Conservation (phyloP, 2,797 vertebrate genomes). For the Phalanger gymnotis region DNA sequence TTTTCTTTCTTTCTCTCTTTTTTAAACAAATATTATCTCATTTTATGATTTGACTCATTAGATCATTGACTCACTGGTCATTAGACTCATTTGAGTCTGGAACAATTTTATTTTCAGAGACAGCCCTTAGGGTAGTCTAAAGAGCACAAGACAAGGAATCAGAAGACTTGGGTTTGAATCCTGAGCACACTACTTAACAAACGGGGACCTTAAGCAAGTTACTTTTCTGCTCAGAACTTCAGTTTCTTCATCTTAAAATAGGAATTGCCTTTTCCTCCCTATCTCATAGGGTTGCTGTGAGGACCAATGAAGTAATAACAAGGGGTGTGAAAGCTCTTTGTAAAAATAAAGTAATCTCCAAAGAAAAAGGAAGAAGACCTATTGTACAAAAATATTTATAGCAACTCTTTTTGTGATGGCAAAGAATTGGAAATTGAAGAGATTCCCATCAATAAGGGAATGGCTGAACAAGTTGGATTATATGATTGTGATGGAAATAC, state of each 20-base stretch:
- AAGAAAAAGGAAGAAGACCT: not conserved
- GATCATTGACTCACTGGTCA: not conserved
- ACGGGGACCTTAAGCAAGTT: not conserved
- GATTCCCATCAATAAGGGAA: not conserved
- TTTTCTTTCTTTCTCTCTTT: not conserved
- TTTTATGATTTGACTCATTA: not conserved
- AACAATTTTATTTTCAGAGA: not conserved
- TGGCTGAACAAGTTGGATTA: not conserved
- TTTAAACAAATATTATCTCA: not conserved
- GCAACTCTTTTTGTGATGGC: not conserved
- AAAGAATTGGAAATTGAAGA: not conserved
- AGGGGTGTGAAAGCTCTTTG: not conserved
- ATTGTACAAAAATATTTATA: not conserved
- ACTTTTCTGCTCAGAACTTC: constrained; percentile 24
- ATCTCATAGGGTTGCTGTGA: not conserved
- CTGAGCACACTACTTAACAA: not conserved
- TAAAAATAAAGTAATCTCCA: not conserved
- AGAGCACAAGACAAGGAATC: not conserved
- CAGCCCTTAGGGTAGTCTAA: not conserved
- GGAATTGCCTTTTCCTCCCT: not conserved
- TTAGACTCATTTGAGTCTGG: not conserved
- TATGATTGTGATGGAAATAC: not conserved
- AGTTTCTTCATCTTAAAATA: not conserved
- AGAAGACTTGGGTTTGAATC: not conserved
- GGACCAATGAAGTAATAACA: not conserved